A percentile compares a stretch with the other conserved stretches of the same genome.
phyloP scores from a whole-genome alignment of 2,797 vertebrate species.

The Fratercula arctica region DNA sequence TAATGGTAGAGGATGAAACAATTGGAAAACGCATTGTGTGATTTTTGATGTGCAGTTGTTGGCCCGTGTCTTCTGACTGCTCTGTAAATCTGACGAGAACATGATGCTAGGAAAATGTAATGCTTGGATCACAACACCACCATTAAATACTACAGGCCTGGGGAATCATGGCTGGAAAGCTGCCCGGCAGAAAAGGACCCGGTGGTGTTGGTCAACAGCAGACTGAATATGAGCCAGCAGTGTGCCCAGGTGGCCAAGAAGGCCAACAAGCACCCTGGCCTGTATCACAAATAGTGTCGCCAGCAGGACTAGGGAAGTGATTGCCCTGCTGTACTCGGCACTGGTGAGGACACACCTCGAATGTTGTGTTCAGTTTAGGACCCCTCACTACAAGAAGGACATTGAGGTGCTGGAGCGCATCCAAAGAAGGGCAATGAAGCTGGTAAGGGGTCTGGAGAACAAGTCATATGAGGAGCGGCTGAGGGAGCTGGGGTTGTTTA shows the following conservation, averaged over 20 bases:
- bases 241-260: neutral
- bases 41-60: conserved; percentile 15
- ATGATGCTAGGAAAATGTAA: neutral
- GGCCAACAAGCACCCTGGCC: neutral
- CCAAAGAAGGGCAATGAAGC: fast-evolving
- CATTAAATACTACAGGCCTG: neutral
- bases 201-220: fast-evolving
- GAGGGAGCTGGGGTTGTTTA: neutral
- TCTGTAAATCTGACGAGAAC: neutral
- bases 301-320: neutral
- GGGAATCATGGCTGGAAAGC: neutral
- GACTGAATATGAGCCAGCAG: neutral
- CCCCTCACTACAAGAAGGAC: fast-evolving
- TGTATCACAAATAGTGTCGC: neutral
- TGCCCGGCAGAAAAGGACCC: neutral
- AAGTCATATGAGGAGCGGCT: fast-evolving
- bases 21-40: neutral
- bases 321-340: neutral
- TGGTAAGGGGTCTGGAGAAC: neutral
- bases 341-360: fast-evolving
- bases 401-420: fast-evolving
- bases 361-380: neutral
- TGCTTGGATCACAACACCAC: neutral
- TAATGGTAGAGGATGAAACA: neutral
- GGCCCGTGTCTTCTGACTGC: neutral